Base-by-base conservation (phyloP, 2,888 invertebrate species). In the Mantis religiosa region DNA sequence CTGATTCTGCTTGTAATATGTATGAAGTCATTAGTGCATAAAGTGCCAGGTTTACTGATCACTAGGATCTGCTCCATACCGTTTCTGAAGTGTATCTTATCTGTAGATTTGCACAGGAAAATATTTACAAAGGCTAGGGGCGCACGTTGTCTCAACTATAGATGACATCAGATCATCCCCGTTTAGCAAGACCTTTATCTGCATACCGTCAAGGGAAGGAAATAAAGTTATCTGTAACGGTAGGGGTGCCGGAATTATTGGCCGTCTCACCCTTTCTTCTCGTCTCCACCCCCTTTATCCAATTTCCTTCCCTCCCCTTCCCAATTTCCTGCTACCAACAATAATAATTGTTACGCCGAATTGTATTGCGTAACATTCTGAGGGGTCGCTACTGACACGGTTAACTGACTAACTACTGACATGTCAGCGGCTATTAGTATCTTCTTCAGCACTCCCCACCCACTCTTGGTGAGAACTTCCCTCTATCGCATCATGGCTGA, bases 371-470 rank as follows among this genome's bases (percentile, higher is more conserved):
- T 71, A 71, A 71, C 54, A 25, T 71, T 71, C 15, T 71, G 54
- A 71, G 54, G 54, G 54, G 54, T 71, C 3, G 54, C 25, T 71
- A 87, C 82, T 87, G 87, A 87, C 87, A 87, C 87, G 87, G 82
- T 82, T 87, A 87, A 87, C 87, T 82, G 87, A 82, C 82, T 87
- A 87, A 87, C 87, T 87, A 87, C 87, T 87, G 87, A 87, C 87
- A 87, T 87, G 87, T 87, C 87, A 87, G 87, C n/a, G 82, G 12
- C 34, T 82, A 87, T 87, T 82, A 87, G 41, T 82, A 87, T 87
- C 87, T 71, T 71, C 54, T 71, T 71, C 25, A 71, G 54, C 54
- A 3, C 54, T 71, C 25, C 54, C 54, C 54, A 54, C 54, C 54
- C 20, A 34, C 34, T 54, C 54, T 71, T 71, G 15, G 25, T 71